Evolutionary conservation across 1,140 invertebrate genomes (phyloP), one percentile per base, ranked within the genome.

Genomic region (Lepidurus packardi): DNA sequence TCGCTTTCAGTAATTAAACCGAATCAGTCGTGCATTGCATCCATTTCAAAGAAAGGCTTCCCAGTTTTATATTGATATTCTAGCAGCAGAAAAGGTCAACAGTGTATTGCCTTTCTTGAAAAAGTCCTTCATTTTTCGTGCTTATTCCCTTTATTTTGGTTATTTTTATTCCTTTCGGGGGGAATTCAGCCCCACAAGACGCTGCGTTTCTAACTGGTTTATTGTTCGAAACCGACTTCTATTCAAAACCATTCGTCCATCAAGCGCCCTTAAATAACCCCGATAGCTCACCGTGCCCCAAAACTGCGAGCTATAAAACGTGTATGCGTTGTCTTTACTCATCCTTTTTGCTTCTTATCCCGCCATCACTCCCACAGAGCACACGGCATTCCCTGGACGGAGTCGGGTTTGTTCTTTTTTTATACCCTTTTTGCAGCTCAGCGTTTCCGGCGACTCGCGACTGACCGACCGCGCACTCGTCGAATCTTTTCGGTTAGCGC

Each of bases 391-490:
- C 45, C 16, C 16, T 47, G 45, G 45, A 16, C 13, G 5, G n/a
- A 65, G n/a, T 21, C 53, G 16, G 21, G 53, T n/a, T n/a, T 65
- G 16, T 65, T 65, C 21, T 16, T 21, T 9, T 65, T 65, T 65
- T 65, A 21, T 21, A n/a, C 9, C 21, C 13, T 16, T 21, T 65
- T 7, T 13, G 53, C 53, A 9, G 16, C 21, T 65, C 21, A 21
- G 16, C 53, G 9, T 65, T 65, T 65, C 53, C 53, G 53, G 53
- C n/a, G 13, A 65, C 53, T 65, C 4, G 53, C 53, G 13, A 65
- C 53, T 65, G 53, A 65, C 53, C 53, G 53, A 65, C 53, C 53
- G 53, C 53, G 53, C 53, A 65, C 53, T 65, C 53, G 53, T 65
- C 21, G 53, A 65, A 65, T 65, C 53, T 65, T n/a, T 65, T 65